Evolutionary conservation across 2,888 invertebrate species (phyloP).

Genomic region (Mythimna vitellina): DNA sequence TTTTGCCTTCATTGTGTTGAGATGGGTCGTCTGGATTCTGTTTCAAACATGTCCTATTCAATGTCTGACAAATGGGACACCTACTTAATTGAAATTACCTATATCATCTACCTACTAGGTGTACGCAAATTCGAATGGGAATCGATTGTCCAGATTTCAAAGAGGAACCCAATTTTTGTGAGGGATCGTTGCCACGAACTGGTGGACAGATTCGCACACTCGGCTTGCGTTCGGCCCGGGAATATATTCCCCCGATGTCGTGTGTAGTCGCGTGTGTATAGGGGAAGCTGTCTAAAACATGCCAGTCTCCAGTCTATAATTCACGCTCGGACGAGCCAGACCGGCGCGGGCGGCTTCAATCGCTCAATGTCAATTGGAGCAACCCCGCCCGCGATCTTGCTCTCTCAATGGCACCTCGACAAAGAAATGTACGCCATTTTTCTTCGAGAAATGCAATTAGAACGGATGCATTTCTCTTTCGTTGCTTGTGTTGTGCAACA

Average conservation of each 20-base stretch:
- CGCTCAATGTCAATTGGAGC: conserved; percentile 83
- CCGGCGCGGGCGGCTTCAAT: conserved; percentile 75
- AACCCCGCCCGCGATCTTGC: conserved; percentile 76
- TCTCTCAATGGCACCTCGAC: conserved; percentile 76
- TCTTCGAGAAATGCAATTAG: conserved; percentile 86
- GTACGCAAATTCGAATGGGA: conserved; percentile 33
- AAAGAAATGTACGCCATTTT: conserved; percentile 85
- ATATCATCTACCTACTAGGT: conserved; percentile 41
- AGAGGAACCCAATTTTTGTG: conserved; percentile 34
- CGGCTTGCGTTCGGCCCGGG: conserved; percentile 48
- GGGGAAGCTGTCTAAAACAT: conserved; percentile 76
- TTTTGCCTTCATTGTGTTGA: conserved; percentile 83
- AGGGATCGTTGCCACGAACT: conserved; percentile 25
- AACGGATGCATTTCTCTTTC: conserved; percentile 80
- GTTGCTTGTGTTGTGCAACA: conserved; percentile 77
- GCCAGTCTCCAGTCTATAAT: conserved; percentile 77
- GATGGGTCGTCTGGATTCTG: conserved; percentile 81
- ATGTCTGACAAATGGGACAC: conserved; percentile 75
- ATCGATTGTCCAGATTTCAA: conserved; percentile 38
- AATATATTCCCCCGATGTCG: conserved; percentile 64
- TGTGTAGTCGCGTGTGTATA: conserved; percentile 66
- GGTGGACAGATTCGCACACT: conserved; percentile 35
- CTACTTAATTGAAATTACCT: conserved; percentile 79
- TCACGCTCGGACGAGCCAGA: conserved; percentile 76
- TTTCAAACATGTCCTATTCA: conserved; percentile 80